phyloP scores from a whole-genome alignment of 37 sponge, comb jelly and placozoan species.

The Beroe forskalii region DNA sequence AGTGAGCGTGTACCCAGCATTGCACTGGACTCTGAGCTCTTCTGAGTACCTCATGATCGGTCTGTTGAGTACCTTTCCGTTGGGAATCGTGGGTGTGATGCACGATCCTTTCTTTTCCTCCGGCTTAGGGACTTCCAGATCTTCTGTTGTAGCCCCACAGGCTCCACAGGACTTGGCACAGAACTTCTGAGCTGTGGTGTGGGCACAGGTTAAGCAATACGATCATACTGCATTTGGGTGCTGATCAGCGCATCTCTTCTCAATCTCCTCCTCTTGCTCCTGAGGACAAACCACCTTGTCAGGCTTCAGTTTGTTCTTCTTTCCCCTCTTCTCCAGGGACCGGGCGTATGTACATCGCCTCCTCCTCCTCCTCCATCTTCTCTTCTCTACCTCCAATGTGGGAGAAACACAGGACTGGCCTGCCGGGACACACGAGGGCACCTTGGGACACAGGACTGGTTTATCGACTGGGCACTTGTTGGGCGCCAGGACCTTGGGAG shows the following conservation, averaged over 20 bases:
- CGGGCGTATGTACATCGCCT: no score
- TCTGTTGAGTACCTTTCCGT: neutral
- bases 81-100: neutral
- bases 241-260: no score
- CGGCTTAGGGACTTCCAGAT: neutral
- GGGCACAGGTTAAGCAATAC: no score
- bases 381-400: neutral
- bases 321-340: no score
- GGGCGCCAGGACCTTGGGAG: neutral
- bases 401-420: neutral
- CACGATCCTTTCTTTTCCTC: neutral
- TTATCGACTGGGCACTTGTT: neutral
- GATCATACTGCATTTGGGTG: no score
- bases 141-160: neutral
- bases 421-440: neutral
- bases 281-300: no score
- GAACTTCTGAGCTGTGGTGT: no score
- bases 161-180: neutral
- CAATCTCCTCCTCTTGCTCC: neutral
- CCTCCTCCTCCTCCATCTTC: neutral
- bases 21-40: neutral
- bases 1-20: neutral
- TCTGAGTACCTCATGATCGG: neutral
- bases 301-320: no score
- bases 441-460: neutral